Evolutionary conservation across 2,113 vertebrate species (phyloP).

Genomic region (Cyanistes caeruleus): DNA sequence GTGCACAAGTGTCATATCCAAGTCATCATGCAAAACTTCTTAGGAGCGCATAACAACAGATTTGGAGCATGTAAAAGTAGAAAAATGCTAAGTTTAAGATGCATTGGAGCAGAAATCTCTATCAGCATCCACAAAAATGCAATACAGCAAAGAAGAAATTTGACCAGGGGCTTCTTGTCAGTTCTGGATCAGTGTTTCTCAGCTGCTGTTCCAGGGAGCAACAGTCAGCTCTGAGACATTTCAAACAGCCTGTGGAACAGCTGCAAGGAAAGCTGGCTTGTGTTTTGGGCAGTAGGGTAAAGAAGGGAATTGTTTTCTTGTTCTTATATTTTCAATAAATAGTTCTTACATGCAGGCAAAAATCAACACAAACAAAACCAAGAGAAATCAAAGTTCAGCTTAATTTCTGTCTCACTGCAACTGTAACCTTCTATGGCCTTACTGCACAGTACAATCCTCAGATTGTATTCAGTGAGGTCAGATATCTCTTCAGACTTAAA

Average conservation of each 20-base stretch:
- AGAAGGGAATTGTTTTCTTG: background rate
- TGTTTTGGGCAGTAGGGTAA: background rate
- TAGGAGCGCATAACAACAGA: background rate
- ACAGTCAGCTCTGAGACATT: background rate
- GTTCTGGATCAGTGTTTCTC: background rate
- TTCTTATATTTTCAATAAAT: background rate
- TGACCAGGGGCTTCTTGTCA: rapidly evolving
- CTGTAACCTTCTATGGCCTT: background rate
- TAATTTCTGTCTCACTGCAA: background rate
- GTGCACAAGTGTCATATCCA: background rate
- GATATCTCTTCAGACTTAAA: background rate
- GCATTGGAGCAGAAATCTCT: background rate
- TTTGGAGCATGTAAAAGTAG: rapidly evolving
- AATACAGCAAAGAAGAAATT: background rate
- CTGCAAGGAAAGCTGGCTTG: background rate
- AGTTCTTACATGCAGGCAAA: background rate
- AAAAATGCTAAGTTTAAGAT: background rate
- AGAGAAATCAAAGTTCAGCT: background rate
- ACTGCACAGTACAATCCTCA: background rate
- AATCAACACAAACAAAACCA: background rate
- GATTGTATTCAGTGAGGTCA: background rate
- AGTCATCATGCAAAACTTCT: background rate
- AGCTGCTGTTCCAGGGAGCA: background rate
- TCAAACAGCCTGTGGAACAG: background rate
- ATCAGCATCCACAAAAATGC: background rate